Conservation (phyloP, 2,113 vertebrate species). For the Gymnogyps californianus region DNA sequence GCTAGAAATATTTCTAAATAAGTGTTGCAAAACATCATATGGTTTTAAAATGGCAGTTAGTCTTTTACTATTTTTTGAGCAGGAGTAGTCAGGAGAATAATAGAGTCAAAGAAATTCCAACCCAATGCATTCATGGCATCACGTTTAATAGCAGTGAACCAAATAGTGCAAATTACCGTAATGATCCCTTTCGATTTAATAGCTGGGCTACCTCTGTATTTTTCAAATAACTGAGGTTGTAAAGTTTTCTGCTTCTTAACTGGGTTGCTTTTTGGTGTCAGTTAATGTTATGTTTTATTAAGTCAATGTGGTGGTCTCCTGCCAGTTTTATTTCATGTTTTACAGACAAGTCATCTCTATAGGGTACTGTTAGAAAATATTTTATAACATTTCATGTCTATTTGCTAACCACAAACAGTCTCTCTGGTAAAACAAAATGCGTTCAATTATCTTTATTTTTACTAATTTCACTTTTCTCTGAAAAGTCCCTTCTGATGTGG, state of each 20-base stretch:
- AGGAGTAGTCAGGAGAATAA: neutral
- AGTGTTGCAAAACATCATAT: neutral
- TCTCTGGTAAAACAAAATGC: constrained; percentile 23
- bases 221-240: constrained; percentile 51
- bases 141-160: neutral
- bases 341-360: constrained; percentile 46
- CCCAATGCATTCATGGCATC: neutral
- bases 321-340: constrained; percentile 46
- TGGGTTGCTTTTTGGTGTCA: constrained; percentile 12
- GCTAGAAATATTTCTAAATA: neutral
- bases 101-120: neutral
- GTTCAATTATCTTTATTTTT: constrained; percentile 34
- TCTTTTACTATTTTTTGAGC: neutral
- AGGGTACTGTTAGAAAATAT: constrained; percentile 55
- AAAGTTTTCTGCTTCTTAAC: constrained; percentile 28
- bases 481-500: constrained; percentile 31
- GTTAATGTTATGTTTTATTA: constrained; percentile 32
- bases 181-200: neutral
- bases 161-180: neutral
- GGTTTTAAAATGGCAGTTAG: neutral
- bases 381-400: constrained; percentile 39
- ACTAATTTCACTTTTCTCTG: constrained; percentile 46
- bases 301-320: constrained; percentile 1
- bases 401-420: constrained; percentile 50
- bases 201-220: constrained; percentile 16